phyloP scores from a whole-genome alignment of 1,140 invertebrate species.

The Chlorops oryzae region DNA sequence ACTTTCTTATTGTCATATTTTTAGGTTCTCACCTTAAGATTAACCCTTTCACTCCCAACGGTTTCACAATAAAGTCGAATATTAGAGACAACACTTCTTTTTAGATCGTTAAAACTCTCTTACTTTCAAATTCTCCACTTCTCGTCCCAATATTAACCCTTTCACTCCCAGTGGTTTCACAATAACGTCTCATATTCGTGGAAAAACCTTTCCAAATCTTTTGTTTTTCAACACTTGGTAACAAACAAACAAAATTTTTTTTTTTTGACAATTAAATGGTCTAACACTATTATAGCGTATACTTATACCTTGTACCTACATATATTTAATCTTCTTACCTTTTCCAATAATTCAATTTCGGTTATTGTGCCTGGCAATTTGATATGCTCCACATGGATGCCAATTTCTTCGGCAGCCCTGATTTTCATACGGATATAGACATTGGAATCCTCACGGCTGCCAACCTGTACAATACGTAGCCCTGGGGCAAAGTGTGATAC shows the following conservation, averaged over 20 bases:
- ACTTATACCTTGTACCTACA: constrained; percentile 7
- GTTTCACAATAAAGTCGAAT: too few relatives aligned
- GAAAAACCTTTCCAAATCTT: too few relatives aligned
- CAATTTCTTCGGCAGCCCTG: constrained; percentile 85
- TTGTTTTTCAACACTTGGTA: background rate
- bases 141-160: too few relatives aligned
- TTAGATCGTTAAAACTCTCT: too few relatives aligned
- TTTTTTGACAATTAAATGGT: background rate
- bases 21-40: too few relatives aligned
- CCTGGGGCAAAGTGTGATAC: constrained; percentile 64
- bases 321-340: constrained; percentile 50
- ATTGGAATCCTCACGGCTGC: constrained; percentile 94
- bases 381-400: constrained; percentile 76
- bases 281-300: background rate
- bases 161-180: too few relatives aligned
- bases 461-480: constrained; percentile 84
- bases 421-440: constrained; percentile 98
- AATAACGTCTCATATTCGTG: too few relatives aligned
- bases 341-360: constrained; percentile 61
- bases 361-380: constrained; percentile 76
- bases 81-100: too few relatives aligned
- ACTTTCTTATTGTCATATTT: too few relatives aligned
- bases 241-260: background rate
- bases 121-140: too few relatives aligned
- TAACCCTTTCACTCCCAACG: too few relatives aligned